Percentiles rank a stretch among this genome's conserved stretches.
Conservation (phyloP, 2,113 vertebrate species). For the Paramisgurnus dabryanus region DNA sequence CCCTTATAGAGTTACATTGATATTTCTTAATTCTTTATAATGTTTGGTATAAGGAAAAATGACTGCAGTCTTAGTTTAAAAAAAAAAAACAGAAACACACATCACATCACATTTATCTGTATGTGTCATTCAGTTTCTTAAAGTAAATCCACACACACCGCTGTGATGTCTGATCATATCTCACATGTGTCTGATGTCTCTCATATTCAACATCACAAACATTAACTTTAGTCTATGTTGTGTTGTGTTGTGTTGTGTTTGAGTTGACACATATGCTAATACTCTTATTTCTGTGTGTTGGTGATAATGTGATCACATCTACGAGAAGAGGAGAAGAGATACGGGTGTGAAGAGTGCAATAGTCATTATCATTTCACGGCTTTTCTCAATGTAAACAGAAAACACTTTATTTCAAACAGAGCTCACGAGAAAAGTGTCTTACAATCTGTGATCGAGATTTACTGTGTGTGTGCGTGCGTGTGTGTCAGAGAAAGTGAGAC, state of each 20-base stretch:
- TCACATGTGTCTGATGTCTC: too few relatives aligned
- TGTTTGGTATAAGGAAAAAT: too few relatives aligned
- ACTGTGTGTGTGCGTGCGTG: conserved; percentile 47
- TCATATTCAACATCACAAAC: neutral
- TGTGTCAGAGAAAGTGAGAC: too few relatives aligned
- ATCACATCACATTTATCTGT: too few relatives aligned
- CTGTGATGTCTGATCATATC: too few relatives aligned
- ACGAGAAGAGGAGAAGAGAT: conserved; percentile 61
- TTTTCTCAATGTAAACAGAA: conserved; percentile 58
- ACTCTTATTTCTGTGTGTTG: conserved; percentile 54
- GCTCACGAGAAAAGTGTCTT: conserved; percentile 65
- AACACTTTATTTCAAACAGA: conserved; percentile 60
- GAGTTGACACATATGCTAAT: conserved; percentile 68
- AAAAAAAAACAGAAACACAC: too few relatives aligned
- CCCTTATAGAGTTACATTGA: too few relatives aligned
- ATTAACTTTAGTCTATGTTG: neutral
- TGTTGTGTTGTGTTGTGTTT: conserved; percentile 59
- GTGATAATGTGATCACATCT: conserved; percentile 61
- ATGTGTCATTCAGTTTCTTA: too few relatives aligned
- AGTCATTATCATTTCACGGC: conserved; percentile 57
- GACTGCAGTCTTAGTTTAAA: too few relatives aligned
- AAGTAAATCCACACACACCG: too few relatives aligned
- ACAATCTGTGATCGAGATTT: conserved; percentile 64
- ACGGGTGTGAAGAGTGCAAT: conserved; percentile 44
- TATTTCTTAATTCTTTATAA: too few relatives aligned